Evolutionary conservation across 37 sponge, comb jelly and placozoan species (phyloP), one percentile per base, ranked within the genome.

Genomic region (Haliclona indistincta): DNA sequence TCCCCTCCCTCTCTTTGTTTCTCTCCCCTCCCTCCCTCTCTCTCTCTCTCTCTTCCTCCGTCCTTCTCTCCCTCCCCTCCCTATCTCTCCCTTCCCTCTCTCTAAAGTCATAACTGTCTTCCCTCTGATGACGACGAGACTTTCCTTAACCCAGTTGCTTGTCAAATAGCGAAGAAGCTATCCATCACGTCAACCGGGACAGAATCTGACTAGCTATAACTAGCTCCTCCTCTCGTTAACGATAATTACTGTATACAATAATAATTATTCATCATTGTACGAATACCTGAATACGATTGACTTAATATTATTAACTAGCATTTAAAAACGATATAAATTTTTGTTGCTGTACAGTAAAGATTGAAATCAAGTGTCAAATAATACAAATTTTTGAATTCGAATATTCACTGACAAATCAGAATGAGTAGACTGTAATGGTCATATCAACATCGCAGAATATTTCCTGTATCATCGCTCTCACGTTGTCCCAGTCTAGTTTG

Each of bases 401-500:
- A 47, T 47, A 17, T 17, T 15, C 10, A 47, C 13, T 61, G 28
- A 61, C 56, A 19, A 4, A 4, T 67, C 28, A 86, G 51, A 94
- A 37, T 22, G 79, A 75, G 61, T 89, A 90, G 34, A 94, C 75
- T 26, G 79, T 79, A 0, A 94, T 74, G 22, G 26, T 58, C 25
- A 87, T 56, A 2, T 68, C 70, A 15, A 73, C n/a, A 37, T 86
- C 81, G 23, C 34, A 7, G 67, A 90, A 90, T 38, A 84, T 67
- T 47, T 81, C 67, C 19, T 34, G 2, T 1, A 94, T 56, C 51
- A 89, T 78, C 0, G 23, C 19, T 20, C 28, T 29, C 22, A 94
- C 91, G 19, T 74, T 36, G 0, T 22, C 54, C 95, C 95, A 95
- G 30, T 80, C 72, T 23, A 95, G 80, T 32, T 45, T 22, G 56